phyloP scores from a whole-genome alignment of 2,113 vertebrate genomes.

The Pyxicephalus adspersus region DNA sequence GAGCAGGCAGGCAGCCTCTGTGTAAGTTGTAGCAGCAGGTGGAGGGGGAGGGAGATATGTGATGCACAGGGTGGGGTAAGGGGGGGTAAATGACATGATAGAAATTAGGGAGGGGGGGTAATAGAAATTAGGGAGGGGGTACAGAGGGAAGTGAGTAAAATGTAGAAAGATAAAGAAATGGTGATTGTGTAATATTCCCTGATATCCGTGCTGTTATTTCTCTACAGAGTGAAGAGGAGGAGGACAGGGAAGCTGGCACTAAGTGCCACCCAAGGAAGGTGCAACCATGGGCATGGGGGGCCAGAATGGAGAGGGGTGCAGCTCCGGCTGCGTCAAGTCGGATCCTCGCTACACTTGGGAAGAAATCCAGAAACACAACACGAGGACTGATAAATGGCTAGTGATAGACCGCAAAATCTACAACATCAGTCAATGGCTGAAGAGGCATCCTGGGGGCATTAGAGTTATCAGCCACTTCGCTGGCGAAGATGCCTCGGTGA shows the following conservation, averaged over 20 bases:
- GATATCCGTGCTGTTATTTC: slow-evolving; percentile 26
- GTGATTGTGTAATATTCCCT: slow-evolving; percentile 39
- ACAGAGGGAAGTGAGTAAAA: background rate
- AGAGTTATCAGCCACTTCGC: slow-evolving; percentile 86
- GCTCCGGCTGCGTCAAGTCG: slow-evolving; percentile 63
- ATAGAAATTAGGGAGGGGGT: background rate
- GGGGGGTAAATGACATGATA: background rate
- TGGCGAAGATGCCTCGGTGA: slow-evolving; percentile 93
- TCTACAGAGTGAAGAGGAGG: slow-evolving; percentile 13
- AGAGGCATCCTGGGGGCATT: slow-evolving; percentile 85
- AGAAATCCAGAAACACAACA: slow-evolving; percentile 87
- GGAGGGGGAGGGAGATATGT: slow-evolving; percentile 54
- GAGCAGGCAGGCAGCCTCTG: background rate
- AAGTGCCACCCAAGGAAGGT: slow-evolving; percentile 43
- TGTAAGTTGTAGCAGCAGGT: slow-evolving; percentile 39
- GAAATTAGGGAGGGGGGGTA: background rate
- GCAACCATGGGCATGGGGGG: slow-evolving; percentile 71
- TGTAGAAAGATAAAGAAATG: background rate
- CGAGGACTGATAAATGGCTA: slow-evolving; percentile 86
- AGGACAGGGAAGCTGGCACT: slow-evolving; percentile 19
- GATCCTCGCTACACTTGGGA: slow-evolving; percentile 81
- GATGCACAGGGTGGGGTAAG: slow-evolving; percentile 54
- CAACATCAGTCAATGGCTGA: slow-evolving; percentile 85
- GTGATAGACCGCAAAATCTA: slow-evolving; percentile 94
- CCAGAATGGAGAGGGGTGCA: slow-evolving; percentile 70